phyloP scores from a whole-genome alignment of 92 coral and sea anemone genomes.

The Palythoa grandiflora region DNA sequence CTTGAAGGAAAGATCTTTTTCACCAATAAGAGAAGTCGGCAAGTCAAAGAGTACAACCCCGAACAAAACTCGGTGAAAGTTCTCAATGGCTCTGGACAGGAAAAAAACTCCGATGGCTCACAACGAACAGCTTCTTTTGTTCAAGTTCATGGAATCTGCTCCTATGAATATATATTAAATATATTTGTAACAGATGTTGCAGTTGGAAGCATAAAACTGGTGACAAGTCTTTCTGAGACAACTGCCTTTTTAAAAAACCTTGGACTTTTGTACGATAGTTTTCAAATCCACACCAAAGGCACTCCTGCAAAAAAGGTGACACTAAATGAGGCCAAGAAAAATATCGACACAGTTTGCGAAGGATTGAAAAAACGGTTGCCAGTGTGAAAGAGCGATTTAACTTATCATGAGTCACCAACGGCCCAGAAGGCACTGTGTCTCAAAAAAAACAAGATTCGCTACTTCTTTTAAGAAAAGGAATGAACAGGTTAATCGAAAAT shows the following conservation, averaged over 20 bases:
- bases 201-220: conserved; percentile 39
- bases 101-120: conserved; percentile 43
- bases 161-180: neutral
- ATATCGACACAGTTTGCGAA: conserved; percentile 38
- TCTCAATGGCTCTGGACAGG: conserved; percentile 47
- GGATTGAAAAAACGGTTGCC: conserved; percentile 50
- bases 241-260: conserved; percentile 43
- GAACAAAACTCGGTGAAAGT: conserved; percentile 47
- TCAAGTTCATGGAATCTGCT: conserved; percentile 45
- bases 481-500: conserved; percentile 46
- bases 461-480: conserved; percentile 37
- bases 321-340: conserved; percentile 47
- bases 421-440: conserved; percentile 19
- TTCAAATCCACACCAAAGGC: conserved; percentile 10
- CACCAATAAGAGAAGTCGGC: conserved; percentile 44
- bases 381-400: neutral
- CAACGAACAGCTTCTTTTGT: conserved; percentile 42
- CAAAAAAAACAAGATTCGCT: conserved; percentile 27
- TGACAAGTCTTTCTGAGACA: conserved; percentile 47
- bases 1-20: conserved; percentile 43
- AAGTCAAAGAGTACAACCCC: conserved; percentile 52
- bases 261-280: conserved; percentile 44
- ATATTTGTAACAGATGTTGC: conserved; percentile 51
- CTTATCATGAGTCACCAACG: too few species aligned
- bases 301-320: conserved; percentile 37